Base-by-base conservation (phyloP, 2,797 vertebrate species). In the Ctenochaetus hawaiiensis region DNA sequence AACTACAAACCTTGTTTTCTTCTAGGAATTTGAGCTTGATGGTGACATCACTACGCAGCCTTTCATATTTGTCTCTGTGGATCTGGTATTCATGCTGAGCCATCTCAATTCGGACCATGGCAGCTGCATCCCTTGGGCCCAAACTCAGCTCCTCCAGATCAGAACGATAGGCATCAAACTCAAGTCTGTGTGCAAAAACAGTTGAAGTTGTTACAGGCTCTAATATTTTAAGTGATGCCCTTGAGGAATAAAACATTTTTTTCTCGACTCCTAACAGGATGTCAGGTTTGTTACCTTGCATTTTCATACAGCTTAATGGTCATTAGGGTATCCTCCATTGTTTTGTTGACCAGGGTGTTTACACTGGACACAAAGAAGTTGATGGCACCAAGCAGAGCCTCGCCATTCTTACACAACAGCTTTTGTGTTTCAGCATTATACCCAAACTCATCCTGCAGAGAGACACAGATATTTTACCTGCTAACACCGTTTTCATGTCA, bases 21-120 rank as follows among this genome's bases (percentile, higher is more conserved):
- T 99, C 97, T 91, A 99, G 89, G 90, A 99, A 99, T 89, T 98
- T 99, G 63, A 99, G 97, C 91, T 99, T 99, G 94, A 99, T 97
- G 77, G 96, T 97, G 89, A 99, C 98, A 0, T 99, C 98, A 0
- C 96, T 97, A 2, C 97, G 96, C 64, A 99, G 95, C 76, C 96
- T 94, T 87, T 99, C 98, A 0, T 99, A 99, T 90, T 99, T 99
- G 87, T 96, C 96, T 90, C 96, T 96, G 90, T 99, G 97, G 77
- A 96, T 81, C 77, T 98, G 97, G 93, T 97, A 98, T 9, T 98
- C 96, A 43, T 96, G 96, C 88, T 99, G 98, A 44, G 98, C 97
- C 0, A 95, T 90, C 0, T 99, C 98, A 0, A 99, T 96, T 71
- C 97, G 96, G 72, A 96, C 94, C 84, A 97, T 93, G 0, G 96